These are phyloP conservation scores for Muscidifurax raptorellus DNA, from an alignment of 1,140 invertebrate genomes.

Conservation along the genomic window DNA sequence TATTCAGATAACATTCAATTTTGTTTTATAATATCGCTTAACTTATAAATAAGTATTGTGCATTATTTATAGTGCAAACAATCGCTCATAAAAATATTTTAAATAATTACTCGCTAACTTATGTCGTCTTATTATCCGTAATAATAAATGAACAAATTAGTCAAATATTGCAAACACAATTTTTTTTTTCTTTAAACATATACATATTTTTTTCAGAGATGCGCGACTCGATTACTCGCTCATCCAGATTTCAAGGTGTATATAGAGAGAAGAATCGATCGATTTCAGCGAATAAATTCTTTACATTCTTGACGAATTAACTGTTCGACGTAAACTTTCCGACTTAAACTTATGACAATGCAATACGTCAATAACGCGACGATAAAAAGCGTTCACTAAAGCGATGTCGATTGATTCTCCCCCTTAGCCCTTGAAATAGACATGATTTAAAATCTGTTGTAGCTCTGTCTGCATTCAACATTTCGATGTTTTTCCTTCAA, in stretches of 20 bases:
- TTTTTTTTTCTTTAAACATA: neutral
- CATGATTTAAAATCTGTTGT: neutral
- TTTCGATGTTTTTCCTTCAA: neutral
- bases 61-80: slow-evolving; percentile 52
- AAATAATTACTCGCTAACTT: slow-evolving; percentile 30
- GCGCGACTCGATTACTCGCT: neutral
- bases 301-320: no score
- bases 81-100: slow-evolving; percentile 40
- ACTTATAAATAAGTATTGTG: slow-evolving; percentile 46
- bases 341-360: no score
- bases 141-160: slow-evolving; percentile 13
- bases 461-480: slow-evolving; percentile 4
- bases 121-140: neutral
- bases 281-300: no score
- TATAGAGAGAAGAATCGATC: no score
- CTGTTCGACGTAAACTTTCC: no score
- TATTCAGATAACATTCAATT: slow-evolving; percentile 45
- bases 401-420: neutral
- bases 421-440: no score
- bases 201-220: neutral
- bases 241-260: no score
- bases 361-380: no score
- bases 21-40: slow-evolving; percentile 33
- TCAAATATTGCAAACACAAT: slow-evolving; percentile 17
- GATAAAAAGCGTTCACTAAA: no score